A percentile compares a stretch with the other conserved stretches of the same genome.
Conservation (phyloP, 2,888 invertebrate genomes). For the Capitulum mitella region DNA sequence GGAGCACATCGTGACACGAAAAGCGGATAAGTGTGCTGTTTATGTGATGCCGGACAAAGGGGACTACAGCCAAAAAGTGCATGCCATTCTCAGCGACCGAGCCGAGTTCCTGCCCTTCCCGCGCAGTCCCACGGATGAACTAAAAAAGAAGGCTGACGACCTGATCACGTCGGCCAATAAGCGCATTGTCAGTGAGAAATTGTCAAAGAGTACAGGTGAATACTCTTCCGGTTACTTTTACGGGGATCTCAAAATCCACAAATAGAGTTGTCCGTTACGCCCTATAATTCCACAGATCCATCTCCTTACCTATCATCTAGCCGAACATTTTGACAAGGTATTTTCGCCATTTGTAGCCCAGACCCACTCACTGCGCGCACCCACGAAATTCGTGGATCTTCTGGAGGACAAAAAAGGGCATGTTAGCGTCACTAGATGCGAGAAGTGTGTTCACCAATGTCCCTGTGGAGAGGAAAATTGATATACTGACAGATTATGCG, state of each 20-base stretch:
- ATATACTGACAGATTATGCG: too few species aligned
- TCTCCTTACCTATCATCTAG: too few species aligned
- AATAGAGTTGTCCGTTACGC: not conserved
- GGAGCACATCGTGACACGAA: not conserved
- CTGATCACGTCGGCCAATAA: not conserved
- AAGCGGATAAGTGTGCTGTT: not conserved
- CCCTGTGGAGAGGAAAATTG: too few species aligned
- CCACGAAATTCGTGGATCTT: too few species aligned
- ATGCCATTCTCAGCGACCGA: not conserved
- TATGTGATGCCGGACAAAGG: not conserved
- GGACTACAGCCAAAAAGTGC: not conserved
- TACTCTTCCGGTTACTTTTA: not conserved
- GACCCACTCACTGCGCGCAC: too few species aligned
- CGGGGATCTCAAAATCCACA: not conserved
- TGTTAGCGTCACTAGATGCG: too few species aligned
- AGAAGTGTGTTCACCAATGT: too few species aligned
- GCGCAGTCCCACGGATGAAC: not conserved
- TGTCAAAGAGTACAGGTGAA: not conserved
- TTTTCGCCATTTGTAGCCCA: too few species aligned
- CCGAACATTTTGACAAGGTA: too few species aligned
- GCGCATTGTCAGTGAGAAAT: not conserved
- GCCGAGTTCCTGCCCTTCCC: not conserved
- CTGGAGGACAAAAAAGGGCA: too few species aligned
- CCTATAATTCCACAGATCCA: too few species aligned
- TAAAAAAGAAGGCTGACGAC: not conserved